A percentile compares a stretch with the other conserved stretches of the same genome.
phyloP scores from a whole-genome alignment of 64 coral and sea anemone genomes.

The Pocillopora verrucosa region DNA sequence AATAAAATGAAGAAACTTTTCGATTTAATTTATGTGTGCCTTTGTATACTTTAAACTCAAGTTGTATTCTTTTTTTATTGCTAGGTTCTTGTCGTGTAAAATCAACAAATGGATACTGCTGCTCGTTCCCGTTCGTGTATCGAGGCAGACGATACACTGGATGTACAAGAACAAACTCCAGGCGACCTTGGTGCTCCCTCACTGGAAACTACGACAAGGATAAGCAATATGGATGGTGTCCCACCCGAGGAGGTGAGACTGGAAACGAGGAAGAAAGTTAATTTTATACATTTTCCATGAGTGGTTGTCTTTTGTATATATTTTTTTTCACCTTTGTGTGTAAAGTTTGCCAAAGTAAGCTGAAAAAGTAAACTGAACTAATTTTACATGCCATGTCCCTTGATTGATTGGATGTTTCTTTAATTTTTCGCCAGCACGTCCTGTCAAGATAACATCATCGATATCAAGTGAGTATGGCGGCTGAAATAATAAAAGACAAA shows the following conservation, averaged over 20 bases:
- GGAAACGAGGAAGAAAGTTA: background rate
- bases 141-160: conserved; percentile 16
- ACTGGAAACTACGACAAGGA: conserved; percentile 27
- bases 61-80: background rate
- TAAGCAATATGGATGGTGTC: conserved; percentile 18
- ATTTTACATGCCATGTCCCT: too few relatives aligned
- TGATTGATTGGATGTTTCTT: background rate
- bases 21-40: background rate
- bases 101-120: conserved; percentile 10
- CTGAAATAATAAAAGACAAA: too few relatives aligned
- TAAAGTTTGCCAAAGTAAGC: too few relatives aligned
- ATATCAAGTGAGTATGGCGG: conserved; percentile 12
- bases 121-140: conserved; percentile 28
- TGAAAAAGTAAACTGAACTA: too few relatives aligned
- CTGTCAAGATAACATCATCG: conserved; percentile 10
- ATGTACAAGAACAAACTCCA: conserved; percentile 6
- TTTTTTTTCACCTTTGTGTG: too few relatives aligned
- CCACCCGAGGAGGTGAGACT: background rate
- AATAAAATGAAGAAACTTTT: too few relatives aligned
- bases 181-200: conserved; percentile 9
- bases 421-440: conserved; percentile 6
- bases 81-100: background rate
- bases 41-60: background rate
- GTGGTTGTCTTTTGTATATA: too few relatives aligned
- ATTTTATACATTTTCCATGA: too few relatives aligned